Evolutionary conservation across 2,888 invertebrate species (phyloP).

Genomic region (Xestia rhomboidea): DNA sequence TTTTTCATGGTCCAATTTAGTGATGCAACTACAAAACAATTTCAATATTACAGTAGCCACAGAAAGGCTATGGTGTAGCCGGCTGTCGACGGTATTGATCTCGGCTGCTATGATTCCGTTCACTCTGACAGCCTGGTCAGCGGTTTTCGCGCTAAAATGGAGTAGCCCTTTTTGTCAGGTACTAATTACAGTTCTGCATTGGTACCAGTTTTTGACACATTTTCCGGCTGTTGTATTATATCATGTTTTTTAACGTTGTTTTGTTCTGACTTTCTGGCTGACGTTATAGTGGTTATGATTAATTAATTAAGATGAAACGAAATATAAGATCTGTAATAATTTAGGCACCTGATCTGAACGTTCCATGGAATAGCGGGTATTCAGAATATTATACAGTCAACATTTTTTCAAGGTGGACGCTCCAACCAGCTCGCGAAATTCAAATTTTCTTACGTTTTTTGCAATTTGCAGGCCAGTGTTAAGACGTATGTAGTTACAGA

Average conservation of each 20-base stretch:
- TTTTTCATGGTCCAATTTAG: not conserved
- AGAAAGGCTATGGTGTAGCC: constrained; percentile 23
- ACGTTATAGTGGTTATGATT: not conserved
- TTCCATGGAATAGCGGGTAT: not conserved
- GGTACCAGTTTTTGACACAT: constrained; percentile 23
- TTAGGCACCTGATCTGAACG: not conserved
- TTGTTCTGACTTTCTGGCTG: not conserved
- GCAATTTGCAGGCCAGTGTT: too few relatives aligned
- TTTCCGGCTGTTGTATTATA: not conserved
- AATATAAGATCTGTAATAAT: not conserved
- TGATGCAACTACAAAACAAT: not conserved
- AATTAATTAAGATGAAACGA: too few relatives aligned
- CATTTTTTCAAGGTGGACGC: too few relatives aligned
- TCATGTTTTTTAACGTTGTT: not conserved
- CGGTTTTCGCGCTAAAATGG: constrained; percentile 38
- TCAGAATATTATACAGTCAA: not conserved
- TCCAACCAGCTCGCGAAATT: too few relatives aligned
- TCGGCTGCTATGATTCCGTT: constrained; percentile 24
- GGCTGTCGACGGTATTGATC: constrained; percentile 46
- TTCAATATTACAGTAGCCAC: constrained; percentile 13
- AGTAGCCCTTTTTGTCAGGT: constrained; percentile 21
- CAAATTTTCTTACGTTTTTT: too few relatives aligned
- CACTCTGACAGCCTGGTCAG: constrained; percentile 33
- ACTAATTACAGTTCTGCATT: constrained; percentile 19
- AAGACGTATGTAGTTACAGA: too few relatives aligned